Base-by-base conservation (phyloP, 2,113 vertebrate species). In the Dicerorhinus sumatrensis region DNA sequence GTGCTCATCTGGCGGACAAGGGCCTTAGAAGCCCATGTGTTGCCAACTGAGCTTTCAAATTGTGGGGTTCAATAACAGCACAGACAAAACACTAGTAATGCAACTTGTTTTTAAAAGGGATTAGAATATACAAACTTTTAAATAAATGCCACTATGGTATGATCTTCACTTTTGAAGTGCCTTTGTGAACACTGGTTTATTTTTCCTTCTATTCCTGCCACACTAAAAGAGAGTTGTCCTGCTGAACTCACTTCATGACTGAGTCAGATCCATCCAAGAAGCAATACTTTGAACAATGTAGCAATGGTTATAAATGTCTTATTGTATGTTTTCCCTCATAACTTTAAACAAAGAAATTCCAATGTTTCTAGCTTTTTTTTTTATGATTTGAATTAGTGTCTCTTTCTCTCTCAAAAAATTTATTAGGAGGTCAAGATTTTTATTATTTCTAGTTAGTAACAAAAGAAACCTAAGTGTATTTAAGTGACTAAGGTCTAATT, bases 211-310 rank as follows among this genome's bases (percentile, higher is more conserved):
- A 54, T 67, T 92, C 56, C 96, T 94, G 65, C 48, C 94, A 63
- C 6, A 75, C 39, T 76, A 88, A 90, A 95, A 67, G 51, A 60
- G 31, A 85, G 33, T 62, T 72, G 67, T 51, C 31, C 67, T 25
- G 13, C 56, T 62, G 14, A 91, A 75, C 46, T 80, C 42, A 9
- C 27, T 51, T 97, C 72, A 54, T 36, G 72, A 60, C 17, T 96
- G 83, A 98, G 90, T 92, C 89, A 94, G 93, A 97, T 77, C 54
- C 73, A 96, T 46, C 46, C 77, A 90, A 97, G 46, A 73, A 70
- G 93, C 89, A 83, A 36, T 11, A 60, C 3, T 79, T 17, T 76
- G 58, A 91, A 96, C 85, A 29, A 77, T 69, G 46, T 16, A 18
- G 48, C 89, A n/a, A 54, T 3, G 91, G 39, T 63, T 80, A 89